phyloP scores from a whole-genome alignment of 2,797 vertebrate genomes.

The Furcifer pardalis region DNA sequence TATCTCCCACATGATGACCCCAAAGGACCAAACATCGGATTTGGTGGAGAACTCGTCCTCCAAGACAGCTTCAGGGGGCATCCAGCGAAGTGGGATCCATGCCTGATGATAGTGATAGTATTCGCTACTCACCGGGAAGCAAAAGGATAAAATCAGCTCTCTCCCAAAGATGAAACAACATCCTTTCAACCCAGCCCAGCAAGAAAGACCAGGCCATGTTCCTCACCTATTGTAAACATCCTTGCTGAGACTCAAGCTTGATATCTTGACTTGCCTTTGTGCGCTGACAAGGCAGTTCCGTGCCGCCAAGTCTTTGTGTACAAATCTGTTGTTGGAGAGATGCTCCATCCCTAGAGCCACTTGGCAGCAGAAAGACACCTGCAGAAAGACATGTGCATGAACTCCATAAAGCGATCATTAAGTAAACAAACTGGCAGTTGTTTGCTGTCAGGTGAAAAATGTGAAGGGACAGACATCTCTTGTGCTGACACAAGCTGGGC shows the following conservation, averaged over 20 bases:
- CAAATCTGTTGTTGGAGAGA: conserved; percentile 91
- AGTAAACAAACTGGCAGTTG: neutral
- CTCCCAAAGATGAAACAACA: neutral
- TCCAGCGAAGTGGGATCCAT: conserved; percentile 95
- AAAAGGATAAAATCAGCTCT: neutral
- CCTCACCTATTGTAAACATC: conserved; percentile 95
- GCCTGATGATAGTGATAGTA: conserved; percentile 95
- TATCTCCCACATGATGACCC: conserved; percentile 96
- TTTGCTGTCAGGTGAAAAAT: too few relatives aligned
- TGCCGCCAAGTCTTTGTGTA: conserved; percentile 94
- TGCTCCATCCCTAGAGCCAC: conserved; percentile 97
- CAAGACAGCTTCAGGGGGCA: conserved; percentile 90
- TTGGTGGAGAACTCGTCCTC: conserved; percentile 96
- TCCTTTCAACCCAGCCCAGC: neutral
- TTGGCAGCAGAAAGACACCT: conserved; percentile 95
- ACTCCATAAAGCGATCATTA: neutral
- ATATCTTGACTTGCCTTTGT: conserved; percentile 92
- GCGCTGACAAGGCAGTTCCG: conserved; percentile 94
- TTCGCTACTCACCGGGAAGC: conserved; percentile 77
- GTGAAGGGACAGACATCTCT: neutral
- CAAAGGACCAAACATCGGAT: conserved; percentile 94
- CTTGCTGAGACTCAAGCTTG: conserved; percentile 92
- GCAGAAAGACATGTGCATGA: conserved; percentile 40
- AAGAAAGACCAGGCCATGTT: neutral
- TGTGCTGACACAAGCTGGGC: too few relatives aligned